Conservation (phyloP, 2,797 vertebrate species). For the Intellagama lesueurii region DNA sequence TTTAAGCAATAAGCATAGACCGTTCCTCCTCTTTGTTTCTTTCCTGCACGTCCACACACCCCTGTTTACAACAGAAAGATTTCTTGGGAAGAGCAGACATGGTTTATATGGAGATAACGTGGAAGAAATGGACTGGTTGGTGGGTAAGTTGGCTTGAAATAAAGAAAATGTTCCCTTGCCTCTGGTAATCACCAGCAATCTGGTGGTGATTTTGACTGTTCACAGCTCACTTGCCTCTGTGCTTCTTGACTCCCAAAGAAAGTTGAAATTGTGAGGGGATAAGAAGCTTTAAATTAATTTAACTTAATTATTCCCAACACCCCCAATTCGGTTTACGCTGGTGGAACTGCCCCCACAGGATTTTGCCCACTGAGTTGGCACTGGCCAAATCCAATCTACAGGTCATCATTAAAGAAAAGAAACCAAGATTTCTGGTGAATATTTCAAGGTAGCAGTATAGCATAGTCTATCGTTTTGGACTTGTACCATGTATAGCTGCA, state of each 20-base stretch:
- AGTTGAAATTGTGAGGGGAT: too few species aligned
- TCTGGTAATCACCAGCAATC: neutral
- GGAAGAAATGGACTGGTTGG: slow-evolving; percentile 89
- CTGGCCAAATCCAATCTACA: neutral
- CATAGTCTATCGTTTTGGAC: neutral
- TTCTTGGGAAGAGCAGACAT: slow-evolving; percentile 84
- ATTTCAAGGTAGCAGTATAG: neutral
- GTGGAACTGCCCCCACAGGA: too few species aligned
- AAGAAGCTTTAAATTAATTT: too few species aligned
- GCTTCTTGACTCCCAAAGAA: too few species aligned
- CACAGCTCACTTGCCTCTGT: too few species aligned
- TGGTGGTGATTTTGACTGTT: too few species aligned
- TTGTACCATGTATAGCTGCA: neutral
- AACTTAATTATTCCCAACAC: too few species aligned
- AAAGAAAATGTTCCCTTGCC: neutral
- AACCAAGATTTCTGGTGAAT: neutral
- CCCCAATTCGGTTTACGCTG: too few species aligned
- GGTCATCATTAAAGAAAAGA: neutral
- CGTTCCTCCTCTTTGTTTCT: slow-evolving; percentile 83
- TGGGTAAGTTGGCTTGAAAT: slow-evolving; percentile 77
- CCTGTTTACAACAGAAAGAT: slow-evolving; percentile 69
- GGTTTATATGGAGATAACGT: slow-evolving; percentile 90
- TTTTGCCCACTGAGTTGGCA: too few species aligned
- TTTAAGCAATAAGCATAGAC: slow-evolving; percentile 80
- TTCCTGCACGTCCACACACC: slow-evolving; percentile 86